A percentile compares a stretch with the other conserved stretches of the same genome.
phyloP scores from a whole-genome alignment of 2,113 vertebrate genomes.

The Ivindomyrus marchei region DNA sequence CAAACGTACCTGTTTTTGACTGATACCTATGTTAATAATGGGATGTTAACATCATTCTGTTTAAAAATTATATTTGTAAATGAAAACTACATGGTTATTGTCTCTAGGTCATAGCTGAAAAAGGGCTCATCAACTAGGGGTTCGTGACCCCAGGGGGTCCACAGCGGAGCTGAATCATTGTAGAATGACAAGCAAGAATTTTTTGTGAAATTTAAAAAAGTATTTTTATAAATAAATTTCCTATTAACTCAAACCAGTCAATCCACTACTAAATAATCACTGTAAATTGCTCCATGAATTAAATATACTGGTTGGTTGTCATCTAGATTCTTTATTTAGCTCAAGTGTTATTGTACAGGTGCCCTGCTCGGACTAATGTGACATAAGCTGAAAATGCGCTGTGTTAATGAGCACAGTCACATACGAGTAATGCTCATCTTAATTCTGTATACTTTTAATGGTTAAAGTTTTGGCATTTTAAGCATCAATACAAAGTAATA shows the following conservation, averaged over 20 bases:
- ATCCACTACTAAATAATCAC: background rate
- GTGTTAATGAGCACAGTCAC: background rate
- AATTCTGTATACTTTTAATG: background rate
- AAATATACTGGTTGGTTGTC: background rate
- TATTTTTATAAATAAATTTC: background rate
- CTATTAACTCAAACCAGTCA: background rate
- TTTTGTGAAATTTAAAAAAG: background rate
- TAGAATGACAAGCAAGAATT: no score
- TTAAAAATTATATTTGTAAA: background rate
- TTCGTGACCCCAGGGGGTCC: no score
- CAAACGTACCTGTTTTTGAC: background rate
- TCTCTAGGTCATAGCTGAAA: background rate
- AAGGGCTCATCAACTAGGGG: background rate
- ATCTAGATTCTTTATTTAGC: background rate
- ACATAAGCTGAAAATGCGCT: background rate
- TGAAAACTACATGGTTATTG: background rate
- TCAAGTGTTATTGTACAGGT: background rate
- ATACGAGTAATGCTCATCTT: background rate
- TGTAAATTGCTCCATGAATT: background rate
- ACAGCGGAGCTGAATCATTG: background rate
- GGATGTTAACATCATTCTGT: background rate
- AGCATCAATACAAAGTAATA: background rate
- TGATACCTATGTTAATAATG: background rate
- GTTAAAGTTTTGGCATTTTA: background rate
- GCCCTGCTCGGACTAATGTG: background rate